phyloP scores from a whole-genome alignment of 2,888 invertebrate species.

The Adelphocoris suturalis region DNA sequence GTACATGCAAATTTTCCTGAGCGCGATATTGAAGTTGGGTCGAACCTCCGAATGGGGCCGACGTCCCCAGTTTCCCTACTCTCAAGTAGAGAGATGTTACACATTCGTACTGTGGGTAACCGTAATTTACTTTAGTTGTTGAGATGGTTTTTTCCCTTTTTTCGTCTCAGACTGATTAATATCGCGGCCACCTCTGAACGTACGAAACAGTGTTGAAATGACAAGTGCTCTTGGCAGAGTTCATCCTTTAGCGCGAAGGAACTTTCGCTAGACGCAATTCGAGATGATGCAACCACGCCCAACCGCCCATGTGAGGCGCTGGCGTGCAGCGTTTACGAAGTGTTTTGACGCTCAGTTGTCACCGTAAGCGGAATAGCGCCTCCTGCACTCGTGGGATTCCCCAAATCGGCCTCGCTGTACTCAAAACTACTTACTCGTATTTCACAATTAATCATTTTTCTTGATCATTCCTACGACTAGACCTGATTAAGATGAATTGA shows the following conservation, averaged over 20 bases:
- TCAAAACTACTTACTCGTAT: too few species aligned
- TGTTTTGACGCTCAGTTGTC: constrained; percentile 17
- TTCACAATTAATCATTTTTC: too few species aligned
- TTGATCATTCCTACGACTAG: too few species aligned
- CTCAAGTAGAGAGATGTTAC: too few species aligned
- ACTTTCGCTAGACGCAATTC: constrained; percentile 29
- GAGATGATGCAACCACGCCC: constrained; percentile 23
- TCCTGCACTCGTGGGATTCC: not conserved
- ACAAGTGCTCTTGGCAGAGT: constrained; percentile 18
- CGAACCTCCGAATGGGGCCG: too few species aligned
- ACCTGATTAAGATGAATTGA: too few species aligned
- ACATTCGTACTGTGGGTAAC: too few species aligned
- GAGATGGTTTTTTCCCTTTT: too few species aligned
- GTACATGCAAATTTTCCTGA: too few species aligned
- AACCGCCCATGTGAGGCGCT: not conserved
- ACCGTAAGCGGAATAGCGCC: not conserved
- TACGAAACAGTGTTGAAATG: constrained; percentile 14
- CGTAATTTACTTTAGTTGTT: too few species aligned
- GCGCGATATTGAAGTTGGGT: too few species aligned
- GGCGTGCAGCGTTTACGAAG: constrained; percentile 30
- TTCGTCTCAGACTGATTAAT: constrained; percentile 44
- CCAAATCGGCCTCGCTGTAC: not conserved
- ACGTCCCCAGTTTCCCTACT: too few species aligned
- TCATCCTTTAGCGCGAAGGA: not conserved
- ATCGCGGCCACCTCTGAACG: constrained; percentile 15